Conservation (phyloP, 2,113 vertebrate species). For the Xiphophorus couchianus region DNA sequence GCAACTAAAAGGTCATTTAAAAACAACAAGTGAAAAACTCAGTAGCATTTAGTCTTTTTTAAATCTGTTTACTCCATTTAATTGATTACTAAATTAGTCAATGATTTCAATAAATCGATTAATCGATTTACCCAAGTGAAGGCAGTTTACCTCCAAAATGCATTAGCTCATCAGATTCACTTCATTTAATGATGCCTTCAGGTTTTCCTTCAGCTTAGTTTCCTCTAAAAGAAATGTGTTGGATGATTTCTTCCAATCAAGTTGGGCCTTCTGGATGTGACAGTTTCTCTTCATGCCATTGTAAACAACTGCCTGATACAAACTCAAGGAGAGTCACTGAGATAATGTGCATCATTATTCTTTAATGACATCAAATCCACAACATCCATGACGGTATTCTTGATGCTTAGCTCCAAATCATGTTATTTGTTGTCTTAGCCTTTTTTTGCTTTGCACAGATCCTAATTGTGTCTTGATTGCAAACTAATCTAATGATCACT, state of each 20-base stretch:
- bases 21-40: no score
- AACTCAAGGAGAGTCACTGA: neutral
- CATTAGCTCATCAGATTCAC: no score
- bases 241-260: neutral
- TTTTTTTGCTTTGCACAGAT: conserved; percentile 46
- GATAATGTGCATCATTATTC: conserved; percentile 24
- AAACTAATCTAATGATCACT: conserved; percentile 58
- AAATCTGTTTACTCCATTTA: no score
- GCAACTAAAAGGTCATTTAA: no score
- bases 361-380: conserved; percentile 10
- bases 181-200: no score
- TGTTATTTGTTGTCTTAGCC: conserved; percentile 33
- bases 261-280: neutral
- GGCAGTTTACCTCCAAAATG: no score
- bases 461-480: conserved; percentile 62
- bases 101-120: conserved; percentile 6
- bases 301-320: conserved; percentile 10
- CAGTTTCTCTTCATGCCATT: neutral
- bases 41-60: no score
- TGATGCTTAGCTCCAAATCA: conserved; percentile 25
- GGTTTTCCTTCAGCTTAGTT: no score
- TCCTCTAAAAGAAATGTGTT: no score
- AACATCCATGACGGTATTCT: conserved; percentile 9
- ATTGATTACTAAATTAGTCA: no score
- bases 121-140: neutral